Percentiles rank a stretch among this genome's conserved stretches.
These are phyloP conservation scores for Menidia menidia DNA, from an alignment of 2,797 vertebrate genomes.

Conservation along the genomic window DNA sequence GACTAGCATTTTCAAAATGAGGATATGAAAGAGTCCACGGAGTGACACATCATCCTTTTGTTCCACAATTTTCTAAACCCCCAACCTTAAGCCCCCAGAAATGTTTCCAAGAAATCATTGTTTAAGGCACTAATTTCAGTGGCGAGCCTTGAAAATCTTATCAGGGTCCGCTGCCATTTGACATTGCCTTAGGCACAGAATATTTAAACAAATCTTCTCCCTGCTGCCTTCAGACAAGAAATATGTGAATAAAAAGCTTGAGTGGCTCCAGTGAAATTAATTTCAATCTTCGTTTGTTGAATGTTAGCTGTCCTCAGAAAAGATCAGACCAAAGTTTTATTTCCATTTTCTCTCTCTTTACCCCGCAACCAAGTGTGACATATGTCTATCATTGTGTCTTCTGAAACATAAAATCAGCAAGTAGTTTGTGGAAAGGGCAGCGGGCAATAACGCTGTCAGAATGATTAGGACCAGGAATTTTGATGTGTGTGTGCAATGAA, in stretches of 20 bases:
- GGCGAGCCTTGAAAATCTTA: constrained; percentile 78
- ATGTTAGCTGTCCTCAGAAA: constrained; percentile 61
- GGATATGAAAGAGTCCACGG: constrained; percentile 73
- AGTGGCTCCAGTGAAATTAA: constrained; percentile 69
- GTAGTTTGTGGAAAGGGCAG: constrained; percentile 6
- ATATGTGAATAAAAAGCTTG: constrained; percentile 67
- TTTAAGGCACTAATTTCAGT: constrained; percentile 81
- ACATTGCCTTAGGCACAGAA: constrained; percentile 80
- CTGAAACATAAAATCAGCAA: constrained; percentile 11
- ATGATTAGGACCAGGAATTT: constrained; percentile 25
- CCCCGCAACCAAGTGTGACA: constrained; percentile 33
- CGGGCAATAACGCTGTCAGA: constrained; percentile 14
- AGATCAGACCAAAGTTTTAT: constrained; percentile 60
- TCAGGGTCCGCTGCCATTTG: constrained; percentile 77
- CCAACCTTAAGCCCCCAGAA: constrained; percentile 57
- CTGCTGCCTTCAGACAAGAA: constrained; percentile 65
- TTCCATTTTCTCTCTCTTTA: constrained; percentile 61
- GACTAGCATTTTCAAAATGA: constrained; percentile 82
- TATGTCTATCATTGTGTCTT: constrained; percentile 36
- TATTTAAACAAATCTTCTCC: constrained; percentile 81
- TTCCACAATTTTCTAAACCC: constrained; percentile 67
- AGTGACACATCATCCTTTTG: constrained; percentile 75
- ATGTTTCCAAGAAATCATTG: constrained; percentile 78
- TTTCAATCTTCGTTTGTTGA: constrained; percentile 64
- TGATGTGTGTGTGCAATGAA: constrained; percentile 16